These are phyloP conservation scores for Drosophila lacicola DNA, from an alignment of 2,888 invertebrate species.

Conservation along the genomic window DNA sequence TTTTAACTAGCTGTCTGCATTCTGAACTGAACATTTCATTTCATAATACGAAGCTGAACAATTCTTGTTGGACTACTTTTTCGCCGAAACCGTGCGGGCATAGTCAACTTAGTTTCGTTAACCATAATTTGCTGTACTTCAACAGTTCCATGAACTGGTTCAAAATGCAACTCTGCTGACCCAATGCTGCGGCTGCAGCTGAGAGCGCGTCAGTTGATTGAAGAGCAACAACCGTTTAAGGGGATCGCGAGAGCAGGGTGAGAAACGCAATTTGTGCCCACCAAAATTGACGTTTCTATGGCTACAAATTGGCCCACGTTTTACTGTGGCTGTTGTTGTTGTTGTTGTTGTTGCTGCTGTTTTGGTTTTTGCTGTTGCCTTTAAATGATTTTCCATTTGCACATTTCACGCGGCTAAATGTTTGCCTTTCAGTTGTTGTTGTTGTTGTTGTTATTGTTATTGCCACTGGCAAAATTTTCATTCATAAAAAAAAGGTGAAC, in stretches of 20 bases:
- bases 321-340: slow-evolving; percentile 3
- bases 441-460: slow-evolving; percentile 23
- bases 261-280: slow-evolving; percentile 9
- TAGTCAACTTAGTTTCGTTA: no score
- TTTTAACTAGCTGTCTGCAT: no score
- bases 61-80: no score
- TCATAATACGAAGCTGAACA: no score
- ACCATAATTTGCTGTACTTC: background rate
- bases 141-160: slow-evolving; percentile 18
- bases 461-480: slow-evolving; percentile 65
- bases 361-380: slow-evolving; percentile 44
- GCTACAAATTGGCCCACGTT: slow-evolving; percentile 47
- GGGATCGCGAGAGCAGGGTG: background rate
- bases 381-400: slow-evolving; percentile 80
- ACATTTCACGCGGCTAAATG: slow-evolving; percentile 72
- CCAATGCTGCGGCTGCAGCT: slow-evolving; percentile 1
- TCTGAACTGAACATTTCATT: no score
- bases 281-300: slow-evolving; percentile 56
- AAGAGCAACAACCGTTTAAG: no score
- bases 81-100: no score
- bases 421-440: slow-evolving; percentile 35
- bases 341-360: slow-evolving; percentile 22
- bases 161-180: background rate
- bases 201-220: slow-evolving; percentile 12
- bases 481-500: slow-evolving; percentile 76